Evolutionary conservation across 2,888 invertebrate genomes (phyloP).

Genomic region (Hypomecis punctinalis): DNA sequence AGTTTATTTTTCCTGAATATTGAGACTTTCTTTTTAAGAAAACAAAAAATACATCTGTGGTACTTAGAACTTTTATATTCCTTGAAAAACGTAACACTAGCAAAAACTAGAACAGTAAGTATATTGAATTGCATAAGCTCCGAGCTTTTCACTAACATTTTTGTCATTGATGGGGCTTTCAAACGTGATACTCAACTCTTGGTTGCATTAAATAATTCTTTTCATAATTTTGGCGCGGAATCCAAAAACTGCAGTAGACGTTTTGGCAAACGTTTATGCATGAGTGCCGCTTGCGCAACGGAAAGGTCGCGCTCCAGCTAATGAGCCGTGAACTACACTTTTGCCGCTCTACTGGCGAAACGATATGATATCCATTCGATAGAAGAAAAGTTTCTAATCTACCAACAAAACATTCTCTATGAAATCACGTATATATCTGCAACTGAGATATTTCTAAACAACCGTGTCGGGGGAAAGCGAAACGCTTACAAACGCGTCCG

Average conservation of each 20-base stretch:
- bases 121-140: too few species aligned
- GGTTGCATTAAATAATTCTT: conserved; percentile 5
- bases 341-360: conserved; percentile 66
- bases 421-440: conserved; percentile 23
- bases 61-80: too few species aligned
- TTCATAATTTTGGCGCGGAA: conserved; percentile 1
- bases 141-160: too few species aligned
- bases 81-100: too few species aligned
- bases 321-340: conserved; percentile 64
- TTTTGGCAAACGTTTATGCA: conserved; percentile 71
- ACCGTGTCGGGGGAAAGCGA: conserved; percentile 42
- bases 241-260: conserved; percentile 43
- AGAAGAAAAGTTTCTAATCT: conserved; percentile 48
- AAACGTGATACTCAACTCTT: too few species aligned
- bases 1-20: too few species aligned
- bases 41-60: too few species aligned
- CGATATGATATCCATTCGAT: conserved; percentile 54
- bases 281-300: conserved; percentile 69
- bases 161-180: too few species aligned
- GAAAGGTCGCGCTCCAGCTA: conserved; percentile 65
- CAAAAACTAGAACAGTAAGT: too few species aligned
- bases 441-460: conserved; percentile 32
- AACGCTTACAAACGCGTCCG: conserved; percentile 39
- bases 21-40: too few species aligned
- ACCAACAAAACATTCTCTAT: conserved; percentile 24